Base-by-base conservation (phyloP, 2,888 invertebrate genomes). In the Prenolepis imparis region DNA sequence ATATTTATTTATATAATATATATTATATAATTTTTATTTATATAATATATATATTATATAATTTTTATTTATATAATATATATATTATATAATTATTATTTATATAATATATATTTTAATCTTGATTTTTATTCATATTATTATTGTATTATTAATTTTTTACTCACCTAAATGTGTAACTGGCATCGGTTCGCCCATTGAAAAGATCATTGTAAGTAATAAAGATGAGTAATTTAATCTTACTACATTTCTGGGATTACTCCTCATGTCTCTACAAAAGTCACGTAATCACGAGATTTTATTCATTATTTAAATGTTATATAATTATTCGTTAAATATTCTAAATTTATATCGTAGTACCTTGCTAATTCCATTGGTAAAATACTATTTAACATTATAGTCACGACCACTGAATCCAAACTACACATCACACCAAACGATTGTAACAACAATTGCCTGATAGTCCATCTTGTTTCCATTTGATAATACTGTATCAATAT, bases 401-500 rank as follows among this genome's bases (percentile, higher is more conserved):
- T 97, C 52, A 98, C 96, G 63, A 98, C 97, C 5, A 97, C 97
- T 82, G 97, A 96, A 94, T 98, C 98, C 85, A 99, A 95, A 44
- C 97, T 97, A 93, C 98, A 98, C 96, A 98, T 97, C 44, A 98
- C 97, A 28, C 97, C 97, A 94, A 99, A 98, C 9, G 98, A 97
- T 95, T 98, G 96, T 82, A 99, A 95, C 61, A 99, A 95, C 12
- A 98, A 95, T 92, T 97, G 97, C 87, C 98, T 96, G 84, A 98
- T 97, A 0, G 97, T 97, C 98, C 98, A 98, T 87, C 98, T 95
- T 0, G 97, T 97, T 95, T 99, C 99, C 99, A 99, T 99, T 95
- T 99, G 99, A 95, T 99, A 99, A 95, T 98, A 99, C 92, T 98
- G 97, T 80, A 98, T 98, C 83, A 99, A 95, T 81, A 97, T 97